Evolutionary conservation across 23 tunicate genomes (phyloP).

Genomic region (Oikopleura vanhoeffeni): DNA sequence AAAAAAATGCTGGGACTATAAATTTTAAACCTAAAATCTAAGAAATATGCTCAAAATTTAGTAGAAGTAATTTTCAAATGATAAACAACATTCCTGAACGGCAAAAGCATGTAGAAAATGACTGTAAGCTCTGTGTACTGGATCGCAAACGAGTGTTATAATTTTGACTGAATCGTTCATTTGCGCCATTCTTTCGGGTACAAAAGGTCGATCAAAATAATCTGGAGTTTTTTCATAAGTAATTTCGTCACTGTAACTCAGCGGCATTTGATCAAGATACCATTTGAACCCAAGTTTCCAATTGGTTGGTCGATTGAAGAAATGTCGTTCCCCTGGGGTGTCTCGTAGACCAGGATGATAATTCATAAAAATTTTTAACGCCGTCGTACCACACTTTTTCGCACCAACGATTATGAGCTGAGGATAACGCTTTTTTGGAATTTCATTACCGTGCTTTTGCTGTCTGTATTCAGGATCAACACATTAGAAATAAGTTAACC

Average conservation of each 20-base stretch:
- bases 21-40: too few relatives aligned
- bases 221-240: constrained; percentile 11
- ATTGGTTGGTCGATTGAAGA: background rate
- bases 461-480: too few relatives aligned
- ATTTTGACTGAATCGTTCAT: constrained; percentile 9
- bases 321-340: background rate
- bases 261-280: background rate
- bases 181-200: constrained; percentile 15
- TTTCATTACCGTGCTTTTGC: background rate
- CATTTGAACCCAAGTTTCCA: constrained; percentile 1
- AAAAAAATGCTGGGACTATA: too few relatives aligned
- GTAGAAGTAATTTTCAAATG: too few relatives aligned
- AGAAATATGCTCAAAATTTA: too few relatives aligned
- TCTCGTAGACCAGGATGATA: background rate
- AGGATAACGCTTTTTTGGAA: constrained; percentile 3
- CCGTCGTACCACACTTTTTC: constrained; percentile 6
- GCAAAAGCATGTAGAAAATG: background rate
- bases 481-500: too few relatives aligned
- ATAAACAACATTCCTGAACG: constrained; percentile 7
- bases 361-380: constrained; percentile 4
- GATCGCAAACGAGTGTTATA: background rate
- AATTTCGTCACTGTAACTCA: background rate
- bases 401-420: constrained; percentile 10
- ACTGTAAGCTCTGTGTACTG: background rate
- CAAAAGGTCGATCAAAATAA: constrained; percentile 9